Percentiles rank a stretch among this genome's conserved stretches.
Evolutionary conservation across 2,113 vertebrate species (phyloP).

Genomic region (Daboia siamensis): DNA sequence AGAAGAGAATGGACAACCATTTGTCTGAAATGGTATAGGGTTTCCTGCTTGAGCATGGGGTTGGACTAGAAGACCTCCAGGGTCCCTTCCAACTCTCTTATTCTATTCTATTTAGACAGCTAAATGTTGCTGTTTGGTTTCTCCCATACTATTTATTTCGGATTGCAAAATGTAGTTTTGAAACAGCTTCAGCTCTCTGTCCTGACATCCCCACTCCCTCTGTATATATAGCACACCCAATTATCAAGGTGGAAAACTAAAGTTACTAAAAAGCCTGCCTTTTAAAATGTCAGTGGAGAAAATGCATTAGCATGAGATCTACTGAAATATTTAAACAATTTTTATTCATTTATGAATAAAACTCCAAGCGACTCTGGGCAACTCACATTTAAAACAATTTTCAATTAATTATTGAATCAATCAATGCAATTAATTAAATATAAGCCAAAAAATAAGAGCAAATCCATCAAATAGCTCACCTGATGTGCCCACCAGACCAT

Average conservation of each 20-base stretch:
- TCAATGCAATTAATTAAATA: neutral
- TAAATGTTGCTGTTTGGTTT: no score
- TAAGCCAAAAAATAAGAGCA: neutral
- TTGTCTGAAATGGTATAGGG: no score
- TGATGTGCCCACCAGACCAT: slow-evolving; percentile 99
- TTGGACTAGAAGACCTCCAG: no score
- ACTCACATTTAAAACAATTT: neutral
- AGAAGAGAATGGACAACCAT: no score
- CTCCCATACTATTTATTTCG: neutral
- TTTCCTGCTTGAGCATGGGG: no score
- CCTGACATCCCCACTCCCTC: neutral
- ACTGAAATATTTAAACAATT: neutral
- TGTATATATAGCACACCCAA: neutral
- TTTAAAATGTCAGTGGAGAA: neutral
- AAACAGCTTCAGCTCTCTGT: neutral
- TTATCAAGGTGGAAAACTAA: neutral
- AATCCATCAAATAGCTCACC: slow-evolving; percentile 72
- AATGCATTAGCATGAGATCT: neutral
- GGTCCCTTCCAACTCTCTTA: no score
- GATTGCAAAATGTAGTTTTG: neutral
- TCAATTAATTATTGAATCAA: neutral
- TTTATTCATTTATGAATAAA: neutral
- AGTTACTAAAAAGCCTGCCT: neutral
- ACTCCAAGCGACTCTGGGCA: neutral
- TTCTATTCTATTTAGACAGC: no score